Conservation (phyloP, 2,113 vertebrate species). For the Psettodes erumei region DNA sequence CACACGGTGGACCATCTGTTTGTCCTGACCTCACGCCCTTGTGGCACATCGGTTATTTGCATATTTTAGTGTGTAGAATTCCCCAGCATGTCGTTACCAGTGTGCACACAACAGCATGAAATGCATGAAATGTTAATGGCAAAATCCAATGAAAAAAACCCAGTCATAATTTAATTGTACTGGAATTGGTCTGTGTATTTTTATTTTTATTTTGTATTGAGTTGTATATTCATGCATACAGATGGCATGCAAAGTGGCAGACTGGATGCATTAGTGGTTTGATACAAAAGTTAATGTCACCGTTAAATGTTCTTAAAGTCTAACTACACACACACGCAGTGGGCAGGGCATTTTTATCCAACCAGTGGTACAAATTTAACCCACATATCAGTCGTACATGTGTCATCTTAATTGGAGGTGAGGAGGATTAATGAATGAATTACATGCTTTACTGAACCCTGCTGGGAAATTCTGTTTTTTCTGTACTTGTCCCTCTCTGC, state of each 20-base stretch:
- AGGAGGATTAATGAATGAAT: conserved; percentile 72
- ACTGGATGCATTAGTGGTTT: neutral
- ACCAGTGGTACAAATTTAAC: conserved; percentile 46
- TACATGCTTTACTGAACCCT: conserved; percentile 71
- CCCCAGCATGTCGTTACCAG: neutral
- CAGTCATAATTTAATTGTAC: too few species aligned
- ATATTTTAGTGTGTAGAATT: conserved; percentile 33
- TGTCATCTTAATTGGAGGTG: conserved; percentile 59
- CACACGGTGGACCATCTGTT: conserved; percentile 63
- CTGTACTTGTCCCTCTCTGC: conserved; percentile 35
- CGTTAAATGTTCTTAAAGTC: conserved; percentile 1
- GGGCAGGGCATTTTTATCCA: conserved; percentile 32
- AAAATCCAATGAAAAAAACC: neutral
- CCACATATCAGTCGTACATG: conserved; percentile 41
- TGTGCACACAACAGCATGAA: neutral
- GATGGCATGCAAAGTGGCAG: too few species aligned
- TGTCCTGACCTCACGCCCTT: conserved; percentile 49
- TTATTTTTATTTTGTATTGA: too few species aligned
- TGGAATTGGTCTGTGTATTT: too few species aligned
- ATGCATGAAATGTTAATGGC: neutral
- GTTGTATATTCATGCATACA: too few species aligned
- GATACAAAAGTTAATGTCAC: neutral
- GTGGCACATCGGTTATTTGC: conserved; percentile 27
- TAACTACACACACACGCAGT: conserved; percentile 10
- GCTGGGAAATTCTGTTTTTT: conserved; percentile 57